Evolutionary conservation across 2,797 vertebrate genomes (phyloP).

Genomic region (Falco columbarius): DNA sequence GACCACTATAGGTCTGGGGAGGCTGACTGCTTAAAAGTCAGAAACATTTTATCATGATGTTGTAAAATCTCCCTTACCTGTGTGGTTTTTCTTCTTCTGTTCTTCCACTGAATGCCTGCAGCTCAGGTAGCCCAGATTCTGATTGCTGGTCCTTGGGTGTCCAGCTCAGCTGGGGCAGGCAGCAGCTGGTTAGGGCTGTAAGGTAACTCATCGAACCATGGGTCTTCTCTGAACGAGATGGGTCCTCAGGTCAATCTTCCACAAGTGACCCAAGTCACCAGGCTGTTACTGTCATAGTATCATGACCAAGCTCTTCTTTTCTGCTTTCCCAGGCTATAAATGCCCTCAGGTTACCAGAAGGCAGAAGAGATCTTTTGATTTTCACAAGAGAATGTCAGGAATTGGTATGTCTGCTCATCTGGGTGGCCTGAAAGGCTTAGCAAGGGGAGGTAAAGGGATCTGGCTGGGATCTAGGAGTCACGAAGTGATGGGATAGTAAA

Average conservation of each 20-base stretch:
- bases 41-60: background rate
- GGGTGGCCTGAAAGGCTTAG: background rate
- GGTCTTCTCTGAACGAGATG: background rate
- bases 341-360: conserved; percentile 27
- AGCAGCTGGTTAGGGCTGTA: background rate
- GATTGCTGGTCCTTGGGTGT: background rate
- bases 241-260: background rate
- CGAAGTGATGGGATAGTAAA: background rate
- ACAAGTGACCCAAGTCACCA: background rate
- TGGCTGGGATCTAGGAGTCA: background rate
- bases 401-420: conserved; percentile 48
- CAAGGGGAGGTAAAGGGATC: background rate
- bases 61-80: background rate
- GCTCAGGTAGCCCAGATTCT: background rate
- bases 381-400: conserved; percentile 17
- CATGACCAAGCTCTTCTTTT: background rate
- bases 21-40: background rate
- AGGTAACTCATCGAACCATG: background rate
- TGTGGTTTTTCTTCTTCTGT: background rate
- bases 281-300: background rate
- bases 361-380: conserved; percentile 52
- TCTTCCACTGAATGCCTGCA: background rate
- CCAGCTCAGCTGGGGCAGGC: background rate
- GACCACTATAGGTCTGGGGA: background rate
- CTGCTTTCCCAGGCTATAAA: conserved; percentile 46